A percentile compares a stretch with the other conserved stretches of the same genome.
Conservation (phyloP, 2,113 vertebrate species). For the Epinephelus moara region DNA sequence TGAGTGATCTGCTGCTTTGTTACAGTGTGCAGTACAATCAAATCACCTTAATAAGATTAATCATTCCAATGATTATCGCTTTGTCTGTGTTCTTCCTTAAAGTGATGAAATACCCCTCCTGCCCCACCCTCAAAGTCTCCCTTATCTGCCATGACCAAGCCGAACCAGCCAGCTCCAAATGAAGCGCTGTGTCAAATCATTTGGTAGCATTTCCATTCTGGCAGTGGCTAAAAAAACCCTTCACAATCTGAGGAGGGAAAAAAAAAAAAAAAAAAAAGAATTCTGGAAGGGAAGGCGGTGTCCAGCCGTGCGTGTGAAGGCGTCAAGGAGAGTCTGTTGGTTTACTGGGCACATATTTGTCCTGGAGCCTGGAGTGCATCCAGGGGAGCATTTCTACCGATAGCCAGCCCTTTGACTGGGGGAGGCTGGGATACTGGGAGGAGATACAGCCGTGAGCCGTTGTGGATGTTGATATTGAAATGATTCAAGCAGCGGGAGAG, state of each 20-base stretch:
- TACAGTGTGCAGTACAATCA: constrained; percentile 37
- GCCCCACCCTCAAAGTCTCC: background rate
- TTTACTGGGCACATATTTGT: constrained; percentile 40
- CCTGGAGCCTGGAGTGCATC: constrained; percentile 33
- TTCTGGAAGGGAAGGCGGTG: background rate
- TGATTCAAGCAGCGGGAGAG: constrained; percentile 19
- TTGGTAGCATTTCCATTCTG: constrained; percentile 7
- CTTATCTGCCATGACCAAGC: constrained; percentile 45
- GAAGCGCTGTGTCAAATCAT: constrained; percentile 18
- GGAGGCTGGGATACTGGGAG: background rate
- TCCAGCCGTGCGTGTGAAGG: background rate
- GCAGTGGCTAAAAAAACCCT: background rate
- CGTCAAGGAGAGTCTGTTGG: constrained; percentile 15
- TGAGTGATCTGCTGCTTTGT: constrained; percentile 24
- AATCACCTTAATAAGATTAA: constrained; percentile 60
- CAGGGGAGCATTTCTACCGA: constrained; percentile 2
- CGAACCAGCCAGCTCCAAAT: constrained; percentile 24
- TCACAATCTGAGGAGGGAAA: background rate
- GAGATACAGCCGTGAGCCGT: background rate
- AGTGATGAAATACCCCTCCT: constrained; percentile 45
- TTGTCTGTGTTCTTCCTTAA: constrained; percentile 42
- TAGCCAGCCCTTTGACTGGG: background rate
- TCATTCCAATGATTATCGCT: constrained; percentile 32
- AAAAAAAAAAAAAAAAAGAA: background rate
- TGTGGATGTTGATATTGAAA: constrained; percentile 34